A percentile compares a stretch with the other conserved stretches of the same genome.
These are phyloP conservation scores for Chrysogorgia sp. DNA, from an alignment of 92 coral and sea anemone species.

Conservation along the genomic window DNA sequence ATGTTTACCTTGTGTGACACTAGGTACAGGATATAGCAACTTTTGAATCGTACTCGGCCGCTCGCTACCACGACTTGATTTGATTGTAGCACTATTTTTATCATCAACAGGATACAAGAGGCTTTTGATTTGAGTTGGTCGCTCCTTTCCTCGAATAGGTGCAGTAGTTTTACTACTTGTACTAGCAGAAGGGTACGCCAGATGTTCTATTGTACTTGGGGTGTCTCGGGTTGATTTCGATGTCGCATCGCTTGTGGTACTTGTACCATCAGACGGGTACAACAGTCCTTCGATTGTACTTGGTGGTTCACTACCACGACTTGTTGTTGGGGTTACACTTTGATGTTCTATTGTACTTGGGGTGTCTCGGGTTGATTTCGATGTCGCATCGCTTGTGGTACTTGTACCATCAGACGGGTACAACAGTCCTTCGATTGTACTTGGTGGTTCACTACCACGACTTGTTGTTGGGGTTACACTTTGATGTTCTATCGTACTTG, in stretches of 20 bases:
- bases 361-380: not conserved
- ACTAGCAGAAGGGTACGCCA: constrained; percentile 5
- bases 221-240: not conserved
- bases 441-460: constrained; percentile 75
- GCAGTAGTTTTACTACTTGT: not conserved
- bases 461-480: constrained; percentile 12
- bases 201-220: constrained; percentile 3
- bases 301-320: constrained; percentile 73
- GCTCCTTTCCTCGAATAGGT: constrained; percentile 85
- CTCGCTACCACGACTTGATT: constrained; percentile 65
- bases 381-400: not conserved
- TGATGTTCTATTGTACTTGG: not conserved
- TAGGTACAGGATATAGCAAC: constrained; percentile 65
- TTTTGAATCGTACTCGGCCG: constrained; percentile 75
- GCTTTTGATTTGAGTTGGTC: constrained; percentile 68
- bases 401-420: not conserved
- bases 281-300: constrained; percentile 11
- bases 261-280: not conserved
- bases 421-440: not conserved
- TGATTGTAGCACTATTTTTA: constrained; percentile 24
- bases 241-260: not conserved
- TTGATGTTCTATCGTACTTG: not conserved
- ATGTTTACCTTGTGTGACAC: constrained; percentile 7
- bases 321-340: constrained; percentile 10
- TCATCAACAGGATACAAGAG: constrained; percentile 71